A percentile compares a stretch with the other conserved stretches of the same genome.
Conservation (phyloP, 2,888 invertebrate genomes). For the Cremastinae sp. region DNA sequence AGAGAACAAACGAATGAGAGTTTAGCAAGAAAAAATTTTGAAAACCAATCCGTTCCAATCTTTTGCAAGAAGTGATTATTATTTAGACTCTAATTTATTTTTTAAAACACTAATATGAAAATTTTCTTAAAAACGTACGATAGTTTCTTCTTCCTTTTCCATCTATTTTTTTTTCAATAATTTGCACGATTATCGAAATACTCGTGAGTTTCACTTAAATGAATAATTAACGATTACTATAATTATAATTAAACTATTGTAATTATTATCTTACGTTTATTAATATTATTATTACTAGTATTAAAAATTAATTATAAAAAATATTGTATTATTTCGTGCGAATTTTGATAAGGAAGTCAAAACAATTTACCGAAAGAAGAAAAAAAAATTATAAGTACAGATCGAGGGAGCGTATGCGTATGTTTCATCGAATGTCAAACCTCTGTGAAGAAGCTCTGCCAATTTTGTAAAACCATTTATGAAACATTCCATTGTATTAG, state of each 20-base stretch:
- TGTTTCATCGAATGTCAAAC: conserved; percentile 12
- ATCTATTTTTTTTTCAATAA: conserved; percentile 33
- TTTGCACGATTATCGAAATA: conserved; percentile 50
- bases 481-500: conserved; percentile 26
- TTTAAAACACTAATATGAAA: conserved; percentile 42
- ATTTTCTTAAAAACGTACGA: conserved; percentile 43
- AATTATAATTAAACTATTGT: background rate
- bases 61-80: conserved; percentile 31
- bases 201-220: conserved; percentile 53
- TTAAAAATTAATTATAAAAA: background rate
- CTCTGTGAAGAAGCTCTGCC: conserved; percentile 9
- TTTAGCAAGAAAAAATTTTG: background rate
- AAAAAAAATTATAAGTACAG: background rate
- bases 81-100: conserved; percentile 52
- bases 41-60: conserved; percentile 34
- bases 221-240: conserved; percentile 25
- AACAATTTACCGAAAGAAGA: background rate
- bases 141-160: conserved; percentile 11
- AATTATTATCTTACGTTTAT: conserved; percentile 18
- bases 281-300: conserved; percentile 18
- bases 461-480: conserved; percentile 4
- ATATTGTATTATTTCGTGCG: conserved; percentile 1
- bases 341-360: conserved; percentile 1
- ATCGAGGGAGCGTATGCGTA: too few species aligned
- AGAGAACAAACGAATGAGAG: conserved; percentile 5